Base-by-base conservation (phyloP, 2,113 vertebrate genomes). In the Globicephala melas region DNA sequence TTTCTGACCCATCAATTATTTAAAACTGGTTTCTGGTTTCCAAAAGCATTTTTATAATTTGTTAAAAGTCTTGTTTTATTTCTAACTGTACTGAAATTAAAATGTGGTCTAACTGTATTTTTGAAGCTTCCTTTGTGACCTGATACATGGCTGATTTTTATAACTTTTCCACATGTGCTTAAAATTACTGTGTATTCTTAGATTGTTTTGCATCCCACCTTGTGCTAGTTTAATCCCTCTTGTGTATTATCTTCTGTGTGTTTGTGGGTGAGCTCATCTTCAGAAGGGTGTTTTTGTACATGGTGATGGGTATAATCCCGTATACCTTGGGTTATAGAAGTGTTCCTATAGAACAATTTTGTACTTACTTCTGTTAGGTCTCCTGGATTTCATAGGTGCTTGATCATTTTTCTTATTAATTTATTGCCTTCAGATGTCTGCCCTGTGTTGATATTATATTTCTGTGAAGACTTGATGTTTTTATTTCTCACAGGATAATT, bases 41-140 rank as follows among this genome's bases (percentile, higher is more conserved):
- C 44, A 82, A 94, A 92, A 91, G n/a, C 73, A 85, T 58, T 94
- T 97, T 91, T 94, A 89, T 83, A 94, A 87, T 94, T 93, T 87
- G 58, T 38, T 68, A 81, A 74, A 73, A 50, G 55, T 60, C 58
- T 84, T 89, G 21, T 89, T 81, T 87, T 76, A 44, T 89, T 79
- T 90, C 38, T 96, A 91, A 70, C 28, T 62, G 23, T 68, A 7
- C 58, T 94, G 53, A 91, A 90, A 95, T 94, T 88, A 92, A 47
- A 95, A 89, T 89, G 41, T 67, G 44, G 71, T 88, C 25, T 80
- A 38, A 55, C 36, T 83, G 4, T 87, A 87, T 50, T 96, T 97
- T 84, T 73, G 44, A 94, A 90, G 47, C n/a, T 94, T 90, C 36
- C 31, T 97, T 36, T 91, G 33, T 96, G 58, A 28, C 33, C 33